phyloP scores from a whole-genome alignment of 1,140 invertebrate genomes.

The Rhopalosiphum maidis region DNA sequence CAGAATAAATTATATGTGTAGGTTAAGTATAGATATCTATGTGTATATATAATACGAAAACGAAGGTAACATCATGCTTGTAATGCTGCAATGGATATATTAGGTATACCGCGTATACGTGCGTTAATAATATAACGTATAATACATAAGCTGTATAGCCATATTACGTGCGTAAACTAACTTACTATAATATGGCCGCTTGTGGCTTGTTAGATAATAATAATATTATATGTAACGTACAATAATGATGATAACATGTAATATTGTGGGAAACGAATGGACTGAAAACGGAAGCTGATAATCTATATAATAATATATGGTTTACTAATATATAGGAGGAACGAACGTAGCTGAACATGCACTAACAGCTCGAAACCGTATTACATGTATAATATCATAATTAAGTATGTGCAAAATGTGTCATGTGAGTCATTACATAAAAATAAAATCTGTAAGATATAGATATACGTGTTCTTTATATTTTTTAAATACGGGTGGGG shows the following conservation, averaged over 20 bases:
- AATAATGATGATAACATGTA: background rate
- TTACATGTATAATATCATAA: background rate
- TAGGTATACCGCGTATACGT: background rate
- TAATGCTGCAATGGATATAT: background rate
- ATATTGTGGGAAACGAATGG: background rate
- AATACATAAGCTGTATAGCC: background rate
- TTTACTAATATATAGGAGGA: background rate
- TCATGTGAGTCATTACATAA: background rate
- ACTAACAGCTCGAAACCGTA: background rate
- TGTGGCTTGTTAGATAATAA: slow-evolving; percentile 30
- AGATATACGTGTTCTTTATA: background rate
- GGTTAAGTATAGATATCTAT: background rate
- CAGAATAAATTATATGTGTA: background rate
- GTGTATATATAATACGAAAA: background rate
- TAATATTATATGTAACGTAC: background rate
- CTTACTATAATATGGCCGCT: background rate
- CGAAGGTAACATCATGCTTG: background rate
- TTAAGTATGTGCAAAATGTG: background rate
- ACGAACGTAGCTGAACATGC: background rate
- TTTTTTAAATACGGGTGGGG: background rate
- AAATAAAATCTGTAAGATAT: background rate
- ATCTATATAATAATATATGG: background rate
- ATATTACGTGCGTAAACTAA: background rate
- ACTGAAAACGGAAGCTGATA: background rate
- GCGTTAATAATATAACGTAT: background rate